A percentile compares a stretch with the other conserved stretches of the same genome.
Conservation (phyloP, 1,140 invertebrate species). For the Brachionus plicatilis region DNA sequence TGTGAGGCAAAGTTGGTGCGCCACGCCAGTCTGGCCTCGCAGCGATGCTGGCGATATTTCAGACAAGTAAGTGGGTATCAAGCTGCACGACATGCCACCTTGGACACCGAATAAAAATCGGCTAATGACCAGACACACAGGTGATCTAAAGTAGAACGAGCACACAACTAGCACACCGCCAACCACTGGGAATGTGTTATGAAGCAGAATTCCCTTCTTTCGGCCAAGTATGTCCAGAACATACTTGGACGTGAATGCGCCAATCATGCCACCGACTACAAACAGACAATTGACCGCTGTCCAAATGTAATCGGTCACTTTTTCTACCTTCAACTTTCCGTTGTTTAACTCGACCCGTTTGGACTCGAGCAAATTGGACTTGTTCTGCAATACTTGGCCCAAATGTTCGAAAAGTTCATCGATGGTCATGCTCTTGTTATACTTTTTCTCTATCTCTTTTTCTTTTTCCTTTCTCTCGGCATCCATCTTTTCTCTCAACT, state of each 20-base stretch:
- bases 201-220: constrained; percentile 32
- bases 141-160: constrained; percentile 42
- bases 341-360: not conserved
- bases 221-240: not conserved
- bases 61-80: constrained; percentile 77
- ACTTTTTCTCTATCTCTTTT: not conserved
- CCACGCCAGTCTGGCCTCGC: constrained; percentile 73
- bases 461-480: constrained; percentile 66
- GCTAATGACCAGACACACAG: not conserved
- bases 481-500: constrained; percentile 87
- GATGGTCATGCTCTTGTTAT: not conserved
- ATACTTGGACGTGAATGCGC: constrained; percentile 24
- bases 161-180: constrained; percentile 44
- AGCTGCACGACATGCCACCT: constrained; percentile 57
- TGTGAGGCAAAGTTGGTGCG: constrained; percentile 79
- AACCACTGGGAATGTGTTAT: not conserved
- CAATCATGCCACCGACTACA: constrained; percentile 35
- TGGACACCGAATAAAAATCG: constrained; percentile 40
- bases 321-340: not conserved
- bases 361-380: not conserved
- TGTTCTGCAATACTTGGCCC: not conserved
- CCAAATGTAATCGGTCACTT: constrained; percentile 19
- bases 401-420: not conserved
- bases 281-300: not conserved
- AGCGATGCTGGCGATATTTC: constrained; percentile 77